Base-by-base conservation (phyloP, 2,888 invertebrate genomes). In the Frankliniella intonsa region DNA sequence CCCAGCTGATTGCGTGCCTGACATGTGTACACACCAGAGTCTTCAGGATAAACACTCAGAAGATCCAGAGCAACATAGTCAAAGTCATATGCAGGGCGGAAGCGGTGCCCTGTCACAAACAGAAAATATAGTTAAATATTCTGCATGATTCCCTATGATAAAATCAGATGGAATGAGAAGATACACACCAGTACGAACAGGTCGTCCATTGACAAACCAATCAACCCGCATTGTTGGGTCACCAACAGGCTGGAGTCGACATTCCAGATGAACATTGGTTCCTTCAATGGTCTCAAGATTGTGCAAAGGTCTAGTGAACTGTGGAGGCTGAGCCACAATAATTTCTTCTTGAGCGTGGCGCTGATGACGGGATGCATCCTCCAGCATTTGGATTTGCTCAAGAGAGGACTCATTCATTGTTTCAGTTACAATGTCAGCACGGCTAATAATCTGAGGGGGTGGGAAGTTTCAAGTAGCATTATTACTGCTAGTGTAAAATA, bases 41-140 rank as follows among this genome's bases (percentile, higher is more conserved):
- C 99, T 86, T 95, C 95, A n/a, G 99, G 96, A 87, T 98, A 98
- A 49, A 98, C 97, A 86, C 97, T 97, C 38, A 98, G 90, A 81
- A 99, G 92, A 88, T 99, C 99, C 82, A 99, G 90, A 12, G 98
- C 97, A 25, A 98, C 98, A 87, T 97, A 99, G 86, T 98, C 98
- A 87, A 98, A 98, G 88, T 99, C 98, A 86, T 97, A 95, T 5
- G 97, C 96, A 79, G 98, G 98, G 87, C 97, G 92, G 90, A 98
- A 99, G 84, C 99, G 92, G 87, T 83, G 90, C 80, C 91, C 91
- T 88, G 84, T 82, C 83, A 81, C 81, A 80, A 19, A 50, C 12
- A 80, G 49, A 22, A 82, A 8, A 81, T 50, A 80, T 17, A n/a
- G 17, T 80, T 50, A 50, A 55, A 19, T 22, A 69, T 80, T 8